phyloP scores from a whole-genome alignment of 1,140 invertebrate genomes.

The Drepana arcuata region DNA sequence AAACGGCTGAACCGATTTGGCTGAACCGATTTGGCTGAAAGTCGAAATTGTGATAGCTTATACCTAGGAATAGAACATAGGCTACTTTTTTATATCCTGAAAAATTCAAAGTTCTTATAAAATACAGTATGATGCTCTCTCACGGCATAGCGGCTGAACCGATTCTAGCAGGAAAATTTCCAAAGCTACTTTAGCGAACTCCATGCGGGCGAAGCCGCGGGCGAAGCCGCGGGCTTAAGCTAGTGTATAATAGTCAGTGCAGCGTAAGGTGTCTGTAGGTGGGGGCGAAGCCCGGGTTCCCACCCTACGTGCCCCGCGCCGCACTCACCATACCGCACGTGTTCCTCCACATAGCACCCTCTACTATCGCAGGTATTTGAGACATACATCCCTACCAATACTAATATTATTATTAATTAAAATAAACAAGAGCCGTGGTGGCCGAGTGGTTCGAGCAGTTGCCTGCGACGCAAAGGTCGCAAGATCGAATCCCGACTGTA shows the following conservation, averaged over 20 bases:
- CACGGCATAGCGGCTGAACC: neutral
- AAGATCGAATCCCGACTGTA: no score
- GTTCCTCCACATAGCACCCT: slow-evolving; percentile 40
- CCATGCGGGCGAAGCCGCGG: no score
- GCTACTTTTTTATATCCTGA: no score
- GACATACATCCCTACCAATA: no score
- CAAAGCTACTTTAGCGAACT: neutral
- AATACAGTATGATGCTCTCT: neutral
- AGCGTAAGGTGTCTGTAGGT: slow-evolving; percentile 15
- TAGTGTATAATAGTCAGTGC: neutral
- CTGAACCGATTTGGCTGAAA: no score
- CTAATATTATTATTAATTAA: no score
- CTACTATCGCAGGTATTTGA: slow-evolving; percentile 49
- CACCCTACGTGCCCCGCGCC: slow-evolving; percentile 36
- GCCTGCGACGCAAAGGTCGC: no score
- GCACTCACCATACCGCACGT: slow-evolving; percentile 42
- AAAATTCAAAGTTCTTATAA: neutral
- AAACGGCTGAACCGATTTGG: no score
- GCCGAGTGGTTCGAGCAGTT: no score
- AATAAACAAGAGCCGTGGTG: no score
- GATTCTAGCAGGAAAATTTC: neutral
- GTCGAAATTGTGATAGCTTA: no score
- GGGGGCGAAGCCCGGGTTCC: slow-evolving; percentile 20
- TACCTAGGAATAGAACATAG: neutral
- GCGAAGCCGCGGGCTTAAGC: no score